Conservation (phyloP, 1,140 invertebrate genomes). For the Tetramorium alpestre region DNA sequence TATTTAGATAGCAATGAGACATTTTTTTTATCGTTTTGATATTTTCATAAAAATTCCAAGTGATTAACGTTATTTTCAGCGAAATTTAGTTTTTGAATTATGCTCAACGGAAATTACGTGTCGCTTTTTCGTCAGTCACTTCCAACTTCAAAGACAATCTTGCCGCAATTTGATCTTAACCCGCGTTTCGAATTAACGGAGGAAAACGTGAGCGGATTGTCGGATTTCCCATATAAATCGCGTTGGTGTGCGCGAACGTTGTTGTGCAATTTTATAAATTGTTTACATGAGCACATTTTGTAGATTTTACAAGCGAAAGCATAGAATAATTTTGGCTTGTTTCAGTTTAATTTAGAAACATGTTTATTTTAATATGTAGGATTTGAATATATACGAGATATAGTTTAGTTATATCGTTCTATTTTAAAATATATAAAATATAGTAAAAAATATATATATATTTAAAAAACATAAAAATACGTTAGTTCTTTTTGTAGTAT, state of each 20-base stretch:
- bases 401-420: neutral
- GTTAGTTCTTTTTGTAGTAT: neutral
- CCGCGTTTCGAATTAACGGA: constrained; percentile 16
- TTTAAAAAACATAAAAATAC: neutral
- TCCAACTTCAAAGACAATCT: constrained; percentile 13
- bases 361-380: neutral
- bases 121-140: constrained; percentile 9
- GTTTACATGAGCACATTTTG: neutral
- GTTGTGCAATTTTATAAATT: constrained; percentile 39
- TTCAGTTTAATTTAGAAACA: neutral
- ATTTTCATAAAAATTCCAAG: constrained; percentile 1
- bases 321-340: neutral
- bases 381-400: neutral
- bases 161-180: constrained; percentile 7
- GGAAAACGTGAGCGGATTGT: constrained; percentile 18
- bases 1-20: neutral
- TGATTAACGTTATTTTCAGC: neutral
- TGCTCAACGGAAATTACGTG: neutral
- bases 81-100: constrained; percentile 11
- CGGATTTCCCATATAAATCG: neutral
- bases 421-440: too few species aligned
- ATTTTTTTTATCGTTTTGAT: neutral
- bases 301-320: constrained; percentile 3
- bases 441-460: neutral
- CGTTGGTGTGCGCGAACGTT: neutral